Evolutionary conservation across 1,140 invertebrate species (phyloP).

Genomic region (Oppia nitens): DNA sequence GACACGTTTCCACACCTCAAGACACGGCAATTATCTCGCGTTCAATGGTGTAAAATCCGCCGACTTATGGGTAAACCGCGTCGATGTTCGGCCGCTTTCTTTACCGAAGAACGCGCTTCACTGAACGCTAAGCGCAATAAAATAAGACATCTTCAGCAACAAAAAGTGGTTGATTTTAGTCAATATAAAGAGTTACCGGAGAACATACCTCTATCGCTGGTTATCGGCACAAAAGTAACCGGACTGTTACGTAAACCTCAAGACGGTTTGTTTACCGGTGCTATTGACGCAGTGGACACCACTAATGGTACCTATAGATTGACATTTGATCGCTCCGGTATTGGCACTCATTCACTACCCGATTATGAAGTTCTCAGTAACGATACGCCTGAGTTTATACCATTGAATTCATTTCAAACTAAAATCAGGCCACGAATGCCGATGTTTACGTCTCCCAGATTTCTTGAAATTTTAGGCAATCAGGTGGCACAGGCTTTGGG

Average conservation of each 20-base stretch:
- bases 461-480: conserved; percentile 12
- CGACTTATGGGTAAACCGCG: conserved; percentile 93
- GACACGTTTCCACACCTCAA: conserved; percentile 88
- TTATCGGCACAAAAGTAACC: conserved; percentile 90
- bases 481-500: conserved; percentile 9
- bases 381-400: conserved; percentile 75
- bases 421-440: conserved; percentile 47
- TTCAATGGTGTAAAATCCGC: conserved; percentile 89
- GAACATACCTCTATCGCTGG: conserved; percentile 86
- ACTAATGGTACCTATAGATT: conserved; percentile 93
- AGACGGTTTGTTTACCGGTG: conserved; percentile 90
- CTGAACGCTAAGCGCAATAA: conserved; percentile 75
- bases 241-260: conserved; percentile 66
- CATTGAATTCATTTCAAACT: conserved; percentile 61
- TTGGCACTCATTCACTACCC: conserved; percentile 88
- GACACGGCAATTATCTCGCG: conserved; percentile 60
- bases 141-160: conserved; percentile 81
- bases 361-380: conserved; percentile 92
- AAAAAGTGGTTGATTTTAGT: conserved; percentile 63
- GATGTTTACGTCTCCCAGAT: conserved; percentile 10
- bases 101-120: conserved; percentile 79
- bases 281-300: conserved; percentile 91
- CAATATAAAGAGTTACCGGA: conserved; percentile 77
- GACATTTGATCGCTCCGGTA: conserved; percentile 77
- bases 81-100: conserved; percentile 57